Conservation (phyloP, 1,140 invertebrate genomes). For the Brachionus calyciflorus region DNA sequence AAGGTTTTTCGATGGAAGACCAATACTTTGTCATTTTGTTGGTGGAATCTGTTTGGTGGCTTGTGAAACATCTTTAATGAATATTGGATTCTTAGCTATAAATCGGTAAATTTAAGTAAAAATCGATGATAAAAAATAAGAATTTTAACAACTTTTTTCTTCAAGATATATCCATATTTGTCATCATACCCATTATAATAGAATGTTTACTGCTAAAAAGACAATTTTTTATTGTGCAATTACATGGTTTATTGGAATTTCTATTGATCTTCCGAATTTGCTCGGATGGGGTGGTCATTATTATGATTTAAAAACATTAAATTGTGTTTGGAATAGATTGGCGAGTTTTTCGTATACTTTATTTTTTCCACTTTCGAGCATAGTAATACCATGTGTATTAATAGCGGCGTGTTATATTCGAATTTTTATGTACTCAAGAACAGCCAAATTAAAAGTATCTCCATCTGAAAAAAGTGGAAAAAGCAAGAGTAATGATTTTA, state of each 20-base stretch:
- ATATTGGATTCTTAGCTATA: slow-evolving; percentile 51
- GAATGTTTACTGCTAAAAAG: slow-evolving; percentile 50
- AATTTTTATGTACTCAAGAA: slow-evolving; percentile 20
- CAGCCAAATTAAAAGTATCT: not conserved
- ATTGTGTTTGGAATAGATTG: slow-evolving; percentile 54
- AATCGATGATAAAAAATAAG: too few relatives aligned
- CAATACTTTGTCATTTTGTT: slow-evolving; percentile 52
- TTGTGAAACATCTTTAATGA: slow-evolving; percentile 52
- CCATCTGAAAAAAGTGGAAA: not conserved
- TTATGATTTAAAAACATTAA: slow-evolving; percentile 53
- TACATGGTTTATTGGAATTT: slow-evolving; percentile 49
- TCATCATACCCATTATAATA: slow-evolving; percentile 50
- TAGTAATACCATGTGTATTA: slow-evolving; percentile 23
- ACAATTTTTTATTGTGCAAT: slow-evolving; percentile 48
- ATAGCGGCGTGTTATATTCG: slow-evolving; percentile 1
- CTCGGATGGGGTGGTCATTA: slow-evolving; percentile 51
- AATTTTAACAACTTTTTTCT: too few relatives aligned
- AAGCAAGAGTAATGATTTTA: slow-evolving; percentile 8
- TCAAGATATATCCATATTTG: slow-evolving; percentile 53
- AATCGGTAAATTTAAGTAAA: slow-evolving; percentile 50
- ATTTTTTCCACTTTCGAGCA: slow-evolving; percentile 46
- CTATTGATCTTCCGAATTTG: slow-evolving; percentile 49
- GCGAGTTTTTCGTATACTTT: slow-evolving; percentile 52
- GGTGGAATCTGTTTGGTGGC: slow-evolving; percentile 51
- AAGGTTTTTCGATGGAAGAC: slow-evolving; percentile 51